Evolutionary conservation across 1,140 invertebrate genomes (phyloP), one percentile per base, ranked within the genome.

Genomic region (Drosophila ohnishii): DNA sequence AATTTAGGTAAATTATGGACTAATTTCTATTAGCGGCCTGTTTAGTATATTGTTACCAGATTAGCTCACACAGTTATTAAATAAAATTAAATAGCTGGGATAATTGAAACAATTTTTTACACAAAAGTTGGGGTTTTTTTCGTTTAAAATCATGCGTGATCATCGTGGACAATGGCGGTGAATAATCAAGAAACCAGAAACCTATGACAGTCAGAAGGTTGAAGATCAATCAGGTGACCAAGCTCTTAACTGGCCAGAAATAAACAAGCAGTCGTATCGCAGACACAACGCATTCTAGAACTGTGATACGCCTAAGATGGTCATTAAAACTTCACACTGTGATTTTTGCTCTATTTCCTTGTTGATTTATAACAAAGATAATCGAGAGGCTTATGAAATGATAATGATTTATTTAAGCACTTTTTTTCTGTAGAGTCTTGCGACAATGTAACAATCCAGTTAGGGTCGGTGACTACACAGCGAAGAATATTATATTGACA

Each of bases 181-280:
- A 59, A 55, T 44, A 48, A 48, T 50, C 62, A 47, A 47, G 61
- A 66, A 44, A 42, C n/a, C 63, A 55, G 28, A 75, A 37, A 55
- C 22, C 35, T 25, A 42, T 39, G 53, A 65, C 61, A 39, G 34
- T 13, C 32, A 44, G 40, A 50, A 67, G 50, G 50, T 44, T 35
- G 58, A 50, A 61, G 62, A 76, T 40, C 64, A 61, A 50, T 77
- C 74, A 69, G 44, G 56, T 76, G 73, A 76, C 63, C 57, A 39
- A 39, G 39, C 28, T 61, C 28, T 37, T 61, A 61, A 61, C 32
- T 51, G 22, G 22, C 16, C 28, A 57, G 51, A 75, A 55, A 76
- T 71, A 71, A 45, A 30, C 56, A 35, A 39, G 39, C 62, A 42
- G 13, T 35, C 39, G 37, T 50, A 74, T 50, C 32, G 55, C 47